phyloP scores from a whole-genome alignment of 2,888 invertebrate genomes.

The Apodemia mormo region DNA sequence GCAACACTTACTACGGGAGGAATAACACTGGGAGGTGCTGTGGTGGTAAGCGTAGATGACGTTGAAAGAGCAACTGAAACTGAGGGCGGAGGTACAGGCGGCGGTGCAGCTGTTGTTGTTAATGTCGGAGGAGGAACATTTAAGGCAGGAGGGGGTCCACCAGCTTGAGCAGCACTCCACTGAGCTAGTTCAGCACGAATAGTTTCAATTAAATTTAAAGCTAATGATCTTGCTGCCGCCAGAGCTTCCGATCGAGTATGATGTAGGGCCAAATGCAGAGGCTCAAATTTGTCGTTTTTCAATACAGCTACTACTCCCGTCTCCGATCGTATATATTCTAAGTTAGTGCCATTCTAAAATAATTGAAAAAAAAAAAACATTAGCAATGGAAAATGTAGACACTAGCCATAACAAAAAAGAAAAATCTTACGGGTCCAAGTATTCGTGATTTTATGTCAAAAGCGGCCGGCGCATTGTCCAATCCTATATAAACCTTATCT shows the following conservation, averaged over 20 bases:
- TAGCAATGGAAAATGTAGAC: not conserved
- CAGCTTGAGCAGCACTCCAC: conserved; percentile 71
- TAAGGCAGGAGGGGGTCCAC: conserved; percentile 67
- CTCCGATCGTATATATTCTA: conserved; percentile 89
- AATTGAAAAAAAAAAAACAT: conserved; percentile 20
- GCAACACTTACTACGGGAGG: conserved; percentile 72
- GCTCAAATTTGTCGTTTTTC: conserved; percentile 86
- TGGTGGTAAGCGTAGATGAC: conserved; percentile 56
- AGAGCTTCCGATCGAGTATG: conserved; percentile 86
- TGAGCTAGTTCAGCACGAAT: conserved; percentile 83
- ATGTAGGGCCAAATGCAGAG: conserved; percentile 88
- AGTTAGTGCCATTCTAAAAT: conserved; percentile 84
- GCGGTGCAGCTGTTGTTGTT: conserved; percentile 61
- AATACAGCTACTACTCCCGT: conserved; percentile 89
- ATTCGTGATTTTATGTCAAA: conserved; percentile 89
- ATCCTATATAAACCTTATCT: conserved; percentile 89
- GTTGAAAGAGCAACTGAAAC: conserved; percentile 60
- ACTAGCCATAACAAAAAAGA: conserved; percentile 30
- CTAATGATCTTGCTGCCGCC: conserved; percentile 85
- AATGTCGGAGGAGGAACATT: conserved; percentile 68
- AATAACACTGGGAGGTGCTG: conserved; percentile 56
- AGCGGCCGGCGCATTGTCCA: conserved; percentile 88
- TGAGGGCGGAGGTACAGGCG: conserved; percentile 57
- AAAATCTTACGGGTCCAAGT: conserved; percentile 80
- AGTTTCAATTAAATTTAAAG: conserved; percentile 90